These are phyloP conservation scores for Aethes cnicana DNA, from an alignment of 2,888 invertebrate species.

Conservation along the genomic window DNA sequence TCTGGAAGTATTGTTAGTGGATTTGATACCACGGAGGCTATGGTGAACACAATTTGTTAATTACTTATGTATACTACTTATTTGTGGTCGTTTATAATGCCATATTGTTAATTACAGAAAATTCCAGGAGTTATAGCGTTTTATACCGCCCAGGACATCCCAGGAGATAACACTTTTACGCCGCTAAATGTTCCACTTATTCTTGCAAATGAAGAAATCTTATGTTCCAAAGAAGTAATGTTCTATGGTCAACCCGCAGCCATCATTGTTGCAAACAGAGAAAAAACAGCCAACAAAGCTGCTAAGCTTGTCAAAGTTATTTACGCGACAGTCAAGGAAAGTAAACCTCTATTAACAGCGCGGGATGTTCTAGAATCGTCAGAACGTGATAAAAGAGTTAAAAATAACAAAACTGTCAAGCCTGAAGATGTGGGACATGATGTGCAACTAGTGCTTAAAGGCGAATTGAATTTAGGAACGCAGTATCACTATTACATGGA, in stretches of 20 bases:
- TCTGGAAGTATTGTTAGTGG: constrained; percentile 52
- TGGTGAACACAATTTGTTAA: too few species aligned
- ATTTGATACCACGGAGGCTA: constrained; percentile 78
- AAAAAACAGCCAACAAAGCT: constrained; percentile 79
- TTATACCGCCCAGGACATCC: constrained; percentile 83
- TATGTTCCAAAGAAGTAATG: constrained; percentile 67
- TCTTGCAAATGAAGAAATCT: constrained; percentile 54
- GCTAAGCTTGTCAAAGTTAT: constrained; percentile 74
- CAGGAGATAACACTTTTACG: constrained; percentile 71
- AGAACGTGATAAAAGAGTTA: constrained; percentile 43
- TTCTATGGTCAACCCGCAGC: constrained; percentile 87
- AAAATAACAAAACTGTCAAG: constrained; percentile 38
- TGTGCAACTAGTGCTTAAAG: constrained; percentile 29
- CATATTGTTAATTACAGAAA: constrained; percentile 50
- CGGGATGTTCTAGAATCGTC: constrained; percentile 57
- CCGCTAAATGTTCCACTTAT: constrained; percentile 27
- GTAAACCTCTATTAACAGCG: constrained; percentile 50
- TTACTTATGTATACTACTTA: too few species aligned
- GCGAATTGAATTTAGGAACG: constrained; percentile 35
- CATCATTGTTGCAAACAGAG: constrained; percentile 84
- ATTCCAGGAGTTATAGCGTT: constrained; percentile 83
- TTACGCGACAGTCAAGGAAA: constrained; percentile 57
- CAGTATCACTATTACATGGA: constrained; percentile 88
- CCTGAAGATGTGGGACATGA: constrained; percentile 42
- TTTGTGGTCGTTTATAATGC: too few species aligned